Percentiles rank a stretch among this genome's conserved stretches.
These are phyloP conservation scores for Pelodytes ibericus DNA, from an alignment of 2,797 vertebrate species.

Conservation along the genomic window DNA sequence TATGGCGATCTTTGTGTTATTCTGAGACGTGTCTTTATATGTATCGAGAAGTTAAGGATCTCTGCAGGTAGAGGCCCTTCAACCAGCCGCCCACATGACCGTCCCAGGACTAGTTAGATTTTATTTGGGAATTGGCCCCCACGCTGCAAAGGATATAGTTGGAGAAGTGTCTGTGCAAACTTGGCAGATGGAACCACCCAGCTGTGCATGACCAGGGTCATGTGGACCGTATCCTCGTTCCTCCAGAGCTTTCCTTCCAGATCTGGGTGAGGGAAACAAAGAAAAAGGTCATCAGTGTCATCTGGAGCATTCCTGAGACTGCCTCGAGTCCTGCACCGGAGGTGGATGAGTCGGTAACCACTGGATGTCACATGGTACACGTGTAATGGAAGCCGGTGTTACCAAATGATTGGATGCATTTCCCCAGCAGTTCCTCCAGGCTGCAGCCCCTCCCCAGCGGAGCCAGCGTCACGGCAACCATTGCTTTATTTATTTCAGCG, in stretches of 20 bases:
- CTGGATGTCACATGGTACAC: neutral
- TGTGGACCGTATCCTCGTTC: constrained; percentile 80
- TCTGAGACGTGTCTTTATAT: constrained; percentile 79
- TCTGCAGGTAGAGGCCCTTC: too few relatives aligned
- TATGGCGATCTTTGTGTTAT: constrained; percentile 75
- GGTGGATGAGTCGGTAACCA: too few relatives aligned
- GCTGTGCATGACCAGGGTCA: constrained; percentile 89
- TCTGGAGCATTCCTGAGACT: too few relatives aligned
- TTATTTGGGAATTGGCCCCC: too few relatives aligned
- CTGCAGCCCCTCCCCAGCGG: constrained; percentile 76
- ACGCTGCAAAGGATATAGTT: constrained; percentile 81
- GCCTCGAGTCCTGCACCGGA: too few relatives aligned
- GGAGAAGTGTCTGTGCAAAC: constrained; percentile 81
- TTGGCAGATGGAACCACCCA: constrained; percentile 87
- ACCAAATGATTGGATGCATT: constrained; percentile 88
- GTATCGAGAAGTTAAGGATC: constrained; percentile 72
- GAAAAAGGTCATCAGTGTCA: neutral
- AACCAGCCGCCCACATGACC: too few relatives aligned
- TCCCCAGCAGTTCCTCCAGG: constrained; percentile 85
- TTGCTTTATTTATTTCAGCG: constrained; percentile 83
- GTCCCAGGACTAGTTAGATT: too few relatives aligned
- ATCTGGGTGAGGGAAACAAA: constrained; percentile 68
- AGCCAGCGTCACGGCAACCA: constrained; percentile 75
- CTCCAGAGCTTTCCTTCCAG: constrained; percentile 76
- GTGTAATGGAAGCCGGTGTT: constrained; percentile 33